Base-by-base conservation (phyloP, 1,140 invertebrate species). In the Hermetia illucens region DNA sequence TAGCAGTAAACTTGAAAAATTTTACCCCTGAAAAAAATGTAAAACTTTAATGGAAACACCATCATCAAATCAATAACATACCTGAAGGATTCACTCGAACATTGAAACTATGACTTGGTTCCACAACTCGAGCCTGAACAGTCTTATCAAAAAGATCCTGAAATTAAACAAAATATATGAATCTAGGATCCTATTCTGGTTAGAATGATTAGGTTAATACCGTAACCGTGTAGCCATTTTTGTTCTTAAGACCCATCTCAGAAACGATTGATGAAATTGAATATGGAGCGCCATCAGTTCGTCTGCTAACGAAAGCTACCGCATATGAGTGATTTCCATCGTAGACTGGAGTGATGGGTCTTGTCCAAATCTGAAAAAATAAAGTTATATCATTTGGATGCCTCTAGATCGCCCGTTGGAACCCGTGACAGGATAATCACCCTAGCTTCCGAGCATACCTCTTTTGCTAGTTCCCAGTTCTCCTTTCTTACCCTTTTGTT, bases 251-350 rank as follows among this genome's bases (percentile, higher is more conserved):
- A 30, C 62, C 58, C 34, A 78, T 54, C 19, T 72, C 66, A 5
- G 62, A 45, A 13, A 71, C 50, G 1, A 61, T 65, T 16, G 74
- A 64, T n/a, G 56, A 61, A 1, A 72, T 56, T 8, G 60, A 44
- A 46, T 69, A 70, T 1, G 74, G 72, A 29, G 63, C 62, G 3
- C 76, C 77, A 51, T 79, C 74, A 2, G 61, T 82, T 44, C 87
- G 69, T 39, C 85, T 67, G 61, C 90, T 92, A 3, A 89, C 70
- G 54, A 91, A 89, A 3, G 82, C 85, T 42, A 92, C 74, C 3
- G 84, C 87, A 53, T 88, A 91, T 5, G 87, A 91, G 62, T 87
- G 84, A 51, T 84, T 77, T 41, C 38, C 65, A 52, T 40, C 71
- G 37, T 75, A 75, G 10, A 83, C 65, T 0, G 87, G 87, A 3